Evolutionary conservation across 2,797 vertebrate species (phyloP), one percentile per base, ranked within the genome.

Genomic region (Pelochelys cantorii): DNA sequence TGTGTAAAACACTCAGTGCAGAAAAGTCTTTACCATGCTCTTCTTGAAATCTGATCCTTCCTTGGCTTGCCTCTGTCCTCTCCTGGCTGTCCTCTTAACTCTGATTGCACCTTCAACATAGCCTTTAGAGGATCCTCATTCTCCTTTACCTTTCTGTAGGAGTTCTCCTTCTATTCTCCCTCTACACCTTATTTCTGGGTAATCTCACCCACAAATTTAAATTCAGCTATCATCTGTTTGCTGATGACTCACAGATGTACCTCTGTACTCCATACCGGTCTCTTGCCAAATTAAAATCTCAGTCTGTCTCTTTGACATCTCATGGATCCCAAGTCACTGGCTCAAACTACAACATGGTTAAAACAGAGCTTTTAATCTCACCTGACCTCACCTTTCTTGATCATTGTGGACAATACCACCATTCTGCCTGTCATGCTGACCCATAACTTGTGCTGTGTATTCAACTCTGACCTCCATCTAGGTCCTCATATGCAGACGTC

Each of bases 401-500:
- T 14, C 29, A 31, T 13, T 31, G 29, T 80, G 15, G 34, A 59
- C 0, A 0, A 8, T 52, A 85, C 0, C 27, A 54, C 27, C 25
- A 29, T 90, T 6, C 57, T 84, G n/a, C 52, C 74, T 81, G 82
- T 90, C 85, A 59, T 25, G 81, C 42, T 31, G 17, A 62, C 17
- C 2, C 20, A 65, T 86, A 55, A 84, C 34, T 20, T 81, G 77
- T 81, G 29, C 59, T 13, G 29, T 1, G 25, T 42, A 5, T 2
- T 80, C 56, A 89, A 1, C 31, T 85, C 55, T 65, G 7, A 13
- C 0, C 31, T 7, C 48, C 77, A 25, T 91, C 74, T 54, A 81
- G 77, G 81, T 52, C 23, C 29, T 85, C 37, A 52, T 11, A 65
- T 4, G 1, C 15, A 84, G 7, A 7, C 25, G 31, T 92, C 81